These are phyloP conservation scores for Drymodes brunneopygia DNA, from an alignment of 2,113 vertebrate genomes.

Conservation along the genomic window DNA sequence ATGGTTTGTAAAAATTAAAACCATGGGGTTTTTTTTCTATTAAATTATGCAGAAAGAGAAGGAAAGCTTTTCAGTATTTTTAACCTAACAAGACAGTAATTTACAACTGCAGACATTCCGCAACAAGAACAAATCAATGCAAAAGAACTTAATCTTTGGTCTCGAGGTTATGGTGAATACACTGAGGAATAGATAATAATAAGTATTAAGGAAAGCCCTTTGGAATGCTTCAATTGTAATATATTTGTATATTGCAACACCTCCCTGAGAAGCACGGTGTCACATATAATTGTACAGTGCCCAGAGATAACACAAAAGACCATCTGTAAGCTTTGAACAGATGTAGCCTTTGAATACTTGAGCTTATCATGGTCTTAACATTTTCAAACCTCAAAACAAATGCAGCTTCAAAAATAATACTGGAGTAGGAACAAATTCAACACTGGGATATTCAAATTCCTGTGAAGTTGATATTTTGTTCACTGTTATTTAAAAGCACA, in stretches of 20 bases:
- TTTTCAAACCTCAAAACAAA: conserved; percentile 44
- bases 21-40: accelerated
- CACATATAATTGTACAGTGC: conserved; percentile 58
- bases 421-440: neutral
- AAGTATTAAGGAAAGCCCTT: conserved; percentile 34
- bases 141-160: conserved; percentile 25
- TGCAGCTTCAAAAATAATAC: neutral
- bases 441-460: neutral
- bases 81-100: neutral
- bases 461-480: neutral
- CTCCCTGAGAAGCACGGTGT: conserved; percentile 52
- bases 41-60: neutral
- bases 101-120: neutral
- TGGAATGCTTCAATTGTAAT: conserved; percentile 52
- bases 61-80: neutral
- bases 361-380: conserved; percentile 45
- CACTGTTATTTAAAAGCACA: neutral
- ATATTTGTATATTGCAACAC: conserved; percentile 45
- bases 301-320: conserved; percentile 67
- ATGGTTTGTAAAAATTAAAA: neutral
- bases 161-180: neutral
- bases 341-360: conserved; percentile 61
- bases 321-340: conserved; percentile 66
- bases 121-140: neutral
- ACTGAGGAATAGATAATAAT: conserved; percentile 14